Percentiles rank a stretch among this genome's conserved stretches.
phyloP scores from a whole-genome alignment of 2,113 vertebrate species.

The Campylorhamphus procurvoides region DNA sequence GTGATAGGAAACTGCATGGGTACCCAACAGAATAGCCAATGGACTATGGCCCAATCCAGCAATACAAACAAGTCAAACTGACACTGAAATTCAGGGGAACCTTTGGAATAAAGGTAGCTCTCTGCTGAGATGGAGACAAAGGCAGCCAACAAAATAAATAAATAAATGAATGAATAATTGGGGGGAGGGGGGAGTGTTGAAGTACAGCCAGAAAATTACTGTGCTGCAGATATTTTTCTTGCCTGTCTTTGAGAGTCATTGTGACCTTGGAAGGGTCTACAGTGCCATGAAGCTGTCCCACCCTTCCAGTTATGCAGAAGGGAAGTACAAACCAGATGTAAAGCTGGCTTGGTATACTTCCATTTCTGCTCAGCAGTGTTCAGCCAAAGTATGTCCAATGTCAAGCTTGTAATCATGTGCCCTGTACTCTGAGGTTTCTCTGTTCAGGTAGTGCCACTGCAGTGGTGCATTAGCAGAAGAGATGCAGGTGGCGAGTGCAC shows the following conservation, averaged over 20 bases:
- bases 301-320: not conserved
- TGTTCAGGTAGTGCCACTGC: not conserved
- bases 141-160: not conserved
- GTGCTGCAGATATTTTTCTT: not conserved
- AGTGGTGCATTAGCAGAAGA: accelerated
- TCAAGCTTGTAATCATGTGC: not conserved
- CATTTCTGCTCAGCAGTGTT: not conserved
- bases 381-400: not conserved
- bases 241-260: not conserved
- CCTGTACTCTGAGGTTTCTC: not conserved
- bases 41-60: not conserved
- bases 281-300: not conserved
- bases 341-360: not conserved
- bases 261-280: not conserved
- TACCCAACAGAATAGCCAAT: not conserved
- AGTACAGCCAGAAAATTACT: not conserved
- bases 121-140: not conserved
- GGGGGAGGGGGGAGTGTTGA: not conserved
- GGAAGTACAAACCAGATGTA: not conserved
- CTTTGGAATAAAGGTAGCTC: not conserved
- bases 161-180: not conserved
- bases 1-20: not conserved
- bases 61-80: not conserved
- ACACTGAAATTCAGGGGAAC: not conserved
- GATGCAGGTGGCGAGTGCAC: not conserved